A percentile compares a stretch with the other conserved stretches of the same genome.
phyloP scores from a whole-genome alignment of 2,113 vertebrate species.

The Rhinolophus ferrumequinum region DNA sequence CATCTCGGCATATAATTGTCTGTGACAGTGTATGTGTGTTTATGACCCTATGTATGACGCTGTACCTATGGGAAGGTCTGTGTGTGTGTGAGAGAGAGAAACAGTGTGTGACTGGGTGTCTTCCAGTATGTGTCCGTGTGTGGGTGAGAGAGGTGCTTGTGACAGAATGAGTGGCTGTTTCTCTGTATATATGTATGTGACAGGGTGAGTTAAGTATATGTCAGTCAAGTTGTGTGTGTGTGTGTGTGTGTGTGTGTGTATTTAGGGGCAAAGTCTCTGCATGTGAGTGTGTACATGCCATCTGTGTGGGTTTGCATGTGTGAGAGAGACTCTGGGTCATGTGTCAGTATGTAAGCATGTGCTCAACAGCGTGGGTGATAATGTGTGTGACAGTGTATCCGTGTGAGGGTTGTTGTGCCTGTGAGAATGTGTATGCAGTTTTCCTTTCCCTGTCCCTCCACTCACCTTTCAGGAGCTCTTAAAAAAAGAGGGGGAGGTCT shows the following conservation, averaged over 20 bases:
- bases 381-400: background rate
- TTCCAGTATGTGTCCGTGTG: background rate
- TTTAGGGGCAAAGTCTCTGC: background rate
- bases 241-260: background rate
- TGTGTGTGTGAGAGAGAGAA: background rate
- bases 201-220: background rate
- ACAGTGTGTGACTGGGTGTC: background rate
- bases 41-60: background rate
- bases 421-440: background rate
- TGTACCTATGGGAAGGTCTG: background rate
- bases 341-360: background rate
- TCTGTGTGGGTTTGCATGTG: background rate
- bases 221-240: background rate
- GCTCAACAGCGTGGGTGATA: accelerated
- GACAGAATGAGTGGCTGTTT: background rate
- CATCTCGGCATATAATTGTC: background rate
- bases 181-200: background rate
- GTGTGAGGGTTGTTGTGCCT: background rate
- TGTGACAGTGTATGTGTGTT: background rate
- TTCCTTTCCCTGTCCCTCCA: background rate
- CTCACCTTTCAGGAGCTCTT: background rate
- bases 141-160: background rate
- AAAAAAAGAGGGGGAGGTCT: background rate
- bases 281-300: background rate
- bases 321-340: background rate